Base-by-base conservation (phyloP, 2,113 vertebrate genomes). In the Ailurus styani region DNA sequence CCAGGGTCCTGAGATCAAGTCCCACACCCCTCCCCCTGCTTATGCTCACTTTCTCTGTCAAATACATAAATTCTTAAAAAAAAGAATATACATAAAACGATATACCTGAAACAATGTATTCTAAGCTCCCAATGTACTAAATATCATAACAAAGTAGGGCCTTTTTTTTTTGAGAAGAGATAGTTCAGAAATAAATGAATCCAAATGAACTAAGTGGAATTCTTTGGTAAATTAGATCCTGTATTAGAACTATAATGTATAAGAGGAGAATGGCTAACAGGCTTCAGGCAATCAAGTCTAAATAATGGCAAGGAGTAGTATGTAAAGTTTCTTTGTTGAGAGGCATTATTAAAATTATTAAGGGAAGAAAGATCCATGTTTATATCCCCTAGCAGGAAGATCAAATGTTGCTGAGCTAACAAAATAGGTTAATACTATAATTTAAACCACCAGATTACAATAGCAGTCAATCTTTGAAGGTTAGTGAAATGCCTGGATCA, bases 291-390 rank as follows among this genome's bases (percentile, higher is more conserved):
- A 93, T 87, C 27, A 52, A 57, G 9, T 94, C 45, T 7, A 78
- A 97, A 79, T 37, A 54, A 94, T 4, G 20, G 7, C 6, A 84
- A 47, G 6, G 7, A 57, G 37, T 86, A 50, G 6, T 73, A 52
- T 23, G 3, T 31, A 47, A 45, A 34, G 6, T 85, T 85, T 91
- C 27, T 84, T 45, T 91, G 45, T 66, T 57, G 72, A 91, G 27
- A 50, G n/a, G 9, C 78, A 94, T 15, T 84, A 72, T 89, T 77
- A 78, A 79, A 89, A 85, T 96, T 79, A 89, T 85, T 93, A 75
- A 54, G 83, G 47, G 17, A 89, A 55, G 23, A 89, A 64, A 5
- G 2, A 73, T 81, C 21, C 23, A 50, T 73, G 72, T 73, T 81
- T 68, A 52, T 45, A 79, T 34, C 7, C 27, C 8, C 3, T 73